Evolutionary conservation across 2,888 invertebrate species (phyloP).

Genomic region (Villa cingulata): DNA sequence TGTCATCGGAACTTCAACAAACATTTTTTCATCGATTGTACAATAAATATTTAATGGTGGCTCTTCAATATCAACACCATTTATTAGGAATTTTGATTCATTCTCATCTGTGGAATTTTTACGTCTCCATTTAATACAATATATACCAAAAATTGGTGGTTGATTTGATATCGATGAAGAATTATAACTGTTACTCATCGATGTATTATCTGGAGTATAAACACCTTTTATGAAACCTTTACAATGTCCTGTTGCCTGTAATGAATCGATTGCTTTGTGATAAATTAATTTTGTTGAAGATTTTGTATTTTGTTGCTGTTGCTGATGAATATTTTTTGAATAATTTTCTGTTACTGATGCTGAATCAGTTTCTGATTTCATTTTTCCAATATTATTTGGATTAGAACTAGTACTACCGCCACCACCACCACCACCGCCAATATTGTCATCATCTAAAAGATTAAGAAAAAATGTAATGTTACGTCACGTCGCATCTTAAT

Average conservation of each 20-base stretch:
- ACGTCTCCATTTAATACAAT: constrained; percentile 34
- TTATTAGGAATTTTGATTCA: constrained; percentile 33
- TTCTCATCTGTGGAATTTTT: constrained; percentile 28
- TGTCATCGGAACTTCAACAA: constrained; percentile 35
- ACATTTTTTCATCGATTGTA: constrained; percentile 35
- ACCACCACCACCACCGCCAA: background rate
- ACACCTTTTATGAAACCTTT: constrained; percentile 32
- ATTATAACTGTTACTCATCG: background rate
- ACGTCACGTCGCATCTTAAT: no score
- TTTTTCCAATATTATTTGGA: background rate
- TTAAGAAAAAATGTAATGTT: no score
- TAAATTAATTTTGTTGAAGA: constrained; percentile 21
- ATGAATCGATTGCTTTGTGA: constrained; percentile 31
- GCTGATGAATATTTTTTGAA: no score
- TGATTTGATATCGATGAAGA: constrained; percentile 7
- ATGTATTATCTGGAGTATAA: constrained; percentile 10
- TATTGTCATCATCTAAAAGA: background rate
- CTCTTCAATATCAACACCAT: constrained; percentile 29
- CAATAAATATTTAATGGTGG: constrained; percentile 35
- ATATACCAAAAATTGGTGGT: constrained; percentile 27
- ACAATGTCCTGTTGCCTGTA: constrained; percentile 31
- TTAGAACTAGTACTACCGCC: background rate
- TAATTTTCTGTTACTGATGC: constrained; percentile 7
- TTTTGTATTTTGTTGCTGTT: constrained; percentile 12
- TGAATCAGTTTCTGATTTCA: no score